These are phyloP conservation scores for Pristionchus arcanus DNA, from an alignment of 2,888 invertebrate genomes.

Conservation along the genomic window DNA sequence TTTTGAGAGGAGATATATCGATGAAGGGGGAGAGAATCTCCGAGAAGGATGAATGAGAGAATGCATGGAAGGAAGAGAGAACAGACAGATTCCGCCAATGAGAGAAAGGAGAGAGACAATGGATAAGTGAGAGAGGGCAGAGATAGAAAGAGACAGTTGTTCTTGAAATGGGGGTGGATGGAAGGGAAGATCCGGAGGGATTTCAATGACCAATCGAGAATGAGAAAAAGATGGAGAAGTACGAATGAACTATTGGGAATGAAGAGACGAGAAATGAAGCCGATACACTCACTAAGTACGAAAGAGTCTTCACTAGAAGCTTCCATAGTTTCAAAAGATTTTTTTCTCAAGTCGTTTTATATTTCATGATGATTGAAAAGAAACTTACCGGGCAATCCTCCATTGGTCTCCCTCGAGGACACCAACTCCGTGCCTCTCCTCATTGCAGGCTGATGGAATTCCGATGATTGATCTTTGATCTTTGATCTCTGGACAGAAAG, in stretches of 20 bases:
- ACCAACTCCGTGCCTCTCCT: conserved; percentile 43
- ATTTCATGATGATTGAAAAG: neutral
- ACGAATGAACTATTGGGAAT: conserved; percentile 14
- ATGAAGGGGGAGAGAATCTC: neutral
- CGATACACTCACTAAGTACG: neutral
- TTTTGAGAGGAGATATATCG: conserved; percentile 30
- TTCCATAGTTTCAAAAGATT: neutral
- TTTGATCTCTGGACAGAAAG: neutral
- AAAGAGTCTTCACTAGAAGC: neutral
- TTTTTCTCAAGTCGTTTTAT: neutral
- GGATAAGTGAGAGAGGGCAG: conserved; percentile 21
- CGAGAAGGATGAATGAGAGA: neutral
- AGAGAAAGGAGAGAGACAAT: conserved; percentile 24
- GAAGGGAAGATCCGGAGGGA: neutral
- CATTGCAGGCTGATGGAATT: conserved; percentile 11
- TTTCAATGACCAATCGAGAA: conserved; percentile 31
- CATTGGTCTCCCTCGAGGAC: conserved; percentile 39
- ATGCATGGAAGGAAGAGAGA: conserved; percentile 6
- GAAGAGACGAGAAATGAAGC: neutral
- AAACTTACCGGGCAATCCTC: conserved; percentile 30
- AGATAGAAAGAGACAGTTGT: conserved; percentile 32
- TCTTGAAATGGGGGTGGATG: conserved; percentile 27
- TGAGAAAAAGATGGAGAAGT: conserved; percentile 9
- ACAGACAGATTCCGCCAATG: neutral
- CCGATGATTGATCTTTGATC: neutral